phyloP scores from a whole-genome alignment of 2,113 vertebrate genomes.

The Gallinago jamesoni region DNA sequence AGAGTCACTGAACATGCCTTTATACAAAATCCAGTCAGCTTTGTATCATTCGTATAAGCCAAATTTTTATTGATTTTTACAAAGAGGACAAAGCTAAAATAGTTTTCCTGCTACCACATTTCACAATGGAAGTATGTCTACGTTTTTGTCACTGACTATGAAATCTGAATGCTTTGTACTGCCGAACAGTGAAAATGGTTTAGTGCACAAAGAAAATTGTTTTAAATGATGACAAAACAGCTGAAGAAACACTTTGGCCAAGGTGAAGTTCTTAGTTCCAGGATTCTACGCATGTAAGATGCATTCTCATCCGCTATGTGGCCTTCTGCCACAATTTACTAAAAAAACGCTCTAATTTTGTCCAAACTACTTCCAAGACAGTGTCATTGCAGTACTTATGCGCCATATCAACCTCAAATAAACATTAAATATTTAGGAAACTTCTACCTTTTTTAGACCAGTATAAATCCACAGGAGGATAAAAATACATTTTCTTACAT shows the following conservation, averaged over 20 bases:
- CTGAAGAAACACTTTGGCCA: neutral
- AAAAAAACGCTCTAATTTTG: neutral
- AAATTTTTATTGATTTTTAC: neutral
- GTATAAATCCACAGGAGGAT: neutral
- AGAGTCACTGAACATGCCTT: neutral
- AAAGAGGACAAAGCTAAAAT: neutral
- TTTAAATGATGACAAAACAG: neutral
- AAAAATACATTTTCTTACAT: neutral
- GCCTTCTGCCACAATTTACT: neutral
- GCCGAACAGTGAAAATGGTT: neutral
- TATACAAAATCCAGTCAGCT: neutral
- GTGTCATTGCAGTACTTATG: neutral
- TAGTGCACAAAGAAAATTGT: neutral
- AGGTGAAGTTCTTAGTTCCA: neutral
- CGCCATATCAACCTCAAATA: neutral
- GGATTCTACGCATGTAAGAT: neutral
- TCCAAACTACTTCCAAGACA: neutral
- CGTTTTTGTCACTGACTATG: neutral
- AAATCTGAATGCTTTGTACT: neutral
- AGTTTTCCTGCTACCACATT: neutral
- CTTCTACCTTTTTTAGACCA: neutral
- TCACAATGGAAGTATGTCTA: neutral
- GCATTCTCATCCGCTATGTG: neutral
- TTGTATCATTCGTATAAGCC: neutral
- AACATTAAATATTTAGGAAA: neutral